phyloP scores from a whole-genome alignment of 2,797 vertebrate species.

The Tokudaia tokunoshimensis region DNA sequence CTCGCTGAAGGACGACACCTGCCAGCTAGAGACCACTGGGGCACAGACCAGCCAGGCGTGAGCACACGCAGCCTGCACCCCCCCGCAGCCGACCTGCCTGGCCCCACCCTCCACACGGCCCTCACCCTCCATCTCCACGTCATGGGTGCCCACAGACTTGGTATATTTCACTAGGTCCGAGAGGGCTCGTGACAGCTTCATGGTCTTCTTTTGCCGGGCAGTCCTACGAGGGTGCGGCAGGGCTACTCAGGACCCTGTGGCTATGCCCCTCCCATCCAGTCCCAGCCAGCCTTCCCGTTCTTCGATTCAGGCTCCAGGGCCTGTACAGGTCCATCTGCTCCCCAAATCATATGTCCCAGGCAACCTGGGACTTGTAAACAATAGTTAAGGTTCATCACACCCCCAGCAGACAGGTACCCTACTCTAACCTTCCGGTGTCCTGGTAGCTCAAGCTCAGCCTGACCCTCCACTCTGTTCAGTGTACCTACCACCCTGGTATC shows the following conservation, averaged over 20 bases:
- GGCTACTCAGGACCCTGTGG: background rate
- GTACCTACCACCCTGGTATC: background rate
- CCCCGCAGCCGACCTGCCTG: background rate
- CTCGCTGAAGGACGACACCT: slow-evolving; percentile 98
- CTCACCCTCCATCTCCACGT: slow-evolving; percentile 92
- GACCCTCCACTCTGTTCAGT: background rate
- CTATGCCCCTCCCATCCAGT: background rate
- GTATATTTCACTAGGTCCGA: slow-evolving; percentile 99
- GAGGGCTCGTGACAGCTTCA: slow-evolving; percentile 97
- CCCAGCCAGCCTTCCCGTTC: background rate
- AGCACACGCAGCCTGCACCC: background rate
- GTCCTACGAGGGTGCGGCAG: slow-evolving; percentile 85
- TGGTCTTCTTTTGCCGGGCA: slow-evolving; percentile 94
- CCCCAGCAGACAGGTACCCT: background rate
- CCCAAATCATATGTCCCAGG: background rate
- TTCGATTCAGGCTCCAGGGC: rapidly evolving
- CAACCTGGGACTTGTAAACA: background rate
- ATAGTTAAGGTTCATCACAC: background rate
- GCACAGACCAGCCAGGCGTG: rapidly evolving
- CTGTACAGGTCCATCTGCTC: background rate
- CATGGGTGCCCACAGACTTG: slow-evolving; percentile 95
- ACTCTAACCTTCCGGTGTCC: background rate
- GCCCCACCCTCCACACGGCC: rapidly evolving
- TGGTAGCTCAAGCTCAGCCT: background rate
- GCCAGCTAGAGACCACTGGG: slow-evolving; percentile 94